Evolutionary conservation across 2,888 invertebrate genomes (phyloP), one percentile per base, ranked within the genome.

Genomic region (Heliconius ethilla): DNA sequence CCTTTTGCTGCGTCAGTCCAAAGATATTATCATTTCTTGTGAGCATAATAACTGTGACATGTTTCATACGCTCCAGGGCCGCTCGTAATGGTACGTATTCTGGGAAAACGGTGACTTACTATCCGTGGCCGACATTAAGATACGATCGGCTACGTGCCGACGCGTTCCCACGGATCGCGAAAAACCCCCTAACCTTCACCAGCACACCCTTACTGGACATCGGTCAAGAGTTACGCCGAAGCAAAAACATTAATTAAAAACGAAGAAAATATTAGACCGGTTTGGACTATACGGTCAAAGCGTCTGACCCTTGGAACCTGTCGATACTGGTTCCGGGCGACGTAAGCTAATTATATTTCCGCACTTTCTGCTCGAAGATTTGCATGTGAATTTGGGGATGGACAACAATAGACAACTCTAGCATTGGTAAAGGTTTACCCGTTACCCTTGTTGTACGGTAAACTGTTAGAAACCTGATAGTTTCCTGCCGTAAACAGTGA

Each of bases 31-130:
- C 93, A 84, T 89, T 91, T 91, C 91, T 90, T 91, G 90, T 89
- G 89, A 92, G 89, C 90, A 91, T 93, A 92, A 93, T 93, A 94
- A 93, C 93, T 93, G 94, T 94, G 93, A 93, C 93, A 92, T 93
- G 93, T 90, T 87, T 88, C 91, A 87, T 92, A 92, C 86, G 89
- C 89, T 89, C 89, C 89, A 90, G 89, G 87, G 89, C 90, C 88
- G 88, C 87, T 87, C 86, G 87, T 94, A 93, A 94, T 94, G 91
- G 92, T 88, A 87, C 87, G 87, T 85, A 87, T 93, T 93, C 93
- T 88, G 89, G 91, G 93, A 94, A 94, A 93, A 90, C 89, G 86
- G 87, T 86, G 88, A 86, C 89, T 84, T 81, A 81, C 85, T 89
- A 89, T 88, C 90, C 87, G 87, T 87, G 85, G 82, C 86, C 84